These are phyloP conservation scores for Chrysaora quinquecirrha DNA, from an alignment of 30 jellyfish, hydroid and myxozoan genomes.

Conservation along the genomic window DNA sequence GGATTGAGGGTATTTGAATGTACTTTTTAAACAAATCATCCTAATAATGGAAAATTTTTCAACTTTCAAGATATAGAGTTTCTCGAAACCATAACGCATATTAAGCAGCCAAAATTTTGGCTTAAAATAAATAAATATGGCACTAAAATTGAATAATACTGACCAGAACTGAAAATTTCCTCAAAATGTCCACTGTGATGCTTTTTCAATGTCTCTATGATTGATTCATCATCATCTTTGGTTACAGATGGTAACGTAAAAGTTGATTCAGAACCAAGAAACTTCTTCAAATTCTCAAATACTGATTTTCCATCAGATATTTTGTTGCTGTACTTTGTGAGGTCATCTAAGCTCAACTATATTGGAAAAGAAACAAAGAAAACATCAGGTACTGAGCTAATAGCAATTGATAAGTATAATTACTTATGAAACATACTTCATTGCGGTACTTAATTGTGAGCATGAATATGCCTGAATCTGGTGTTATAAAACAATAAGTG, in stretches of 20 bases:
- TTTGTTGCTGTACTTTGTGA: conserved; percentile 32
- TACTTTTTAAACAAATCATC: no score
- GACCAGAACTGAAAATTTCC: conserved; percentile 60
- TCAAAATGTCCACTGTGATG: conserved; percentile 14
- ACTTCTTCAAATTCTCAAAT: conserved; percentile 28
- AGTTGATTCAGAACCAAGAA: conserved; percentile 9
- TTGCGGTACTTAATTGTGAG: no score
- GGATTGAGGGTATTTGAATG: no score
- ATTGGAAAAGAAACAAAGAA: not conserved
- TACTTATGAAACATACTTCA: not conserved
- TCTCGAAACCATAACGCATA: no score
- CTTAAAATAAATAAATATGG: no score
- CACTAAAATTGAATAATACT: no score
- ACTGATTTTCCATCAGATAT: conserved; percentile 21
- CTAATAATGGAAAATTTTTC: no score
- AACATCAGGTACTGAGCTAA: not conserved
- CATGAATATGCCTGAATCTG: no score
- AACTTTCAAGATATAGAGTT: no score
- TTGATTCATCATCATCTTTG: conserved; percentile 21
- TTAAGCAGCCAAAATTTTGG: no score
- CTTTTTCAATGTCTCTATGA: not conserved
- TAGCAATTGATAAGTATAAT: not conserved
- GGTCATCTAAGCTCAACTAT: conserved; percentile 62
- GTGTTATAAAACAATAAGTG: no score
- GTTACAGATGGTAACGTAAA: conserved; percentile 22